These are phyloP conservation scores for Myotis myotis DNA, from an alignment of 2,797 vertebrate genomes.

Conservation along the genomic window DNA sequence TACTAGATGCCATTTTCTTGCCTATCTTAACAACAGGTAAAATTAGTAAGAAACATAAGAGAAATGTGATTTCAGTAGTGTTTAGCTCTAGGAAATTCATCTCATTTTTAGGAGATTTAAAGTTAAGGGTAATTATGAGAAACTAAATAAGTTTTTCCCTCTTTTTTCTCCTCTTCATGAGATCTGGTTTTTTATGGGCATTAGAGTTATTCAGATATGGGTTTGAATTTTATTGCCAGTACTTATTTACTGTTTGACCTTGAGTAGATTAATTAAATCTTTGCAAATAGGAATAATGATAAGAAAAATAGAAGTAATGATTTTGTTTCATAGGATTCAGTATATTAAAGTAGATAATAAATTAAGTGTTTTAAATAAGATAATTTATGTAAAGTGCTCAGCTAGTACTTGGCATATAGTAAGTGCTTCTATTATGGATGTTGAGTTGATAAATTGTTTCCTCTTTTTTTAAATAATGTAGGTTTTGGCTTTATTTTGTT, in stretches of 20 bases:
- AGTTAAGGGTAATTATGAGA: not conserved
- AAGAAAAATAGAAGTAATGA: not conserved
- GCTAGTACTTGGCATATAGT: not conserved
- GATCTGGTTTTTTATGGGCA: not conserved
- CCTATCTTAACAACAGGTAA: not conserved
- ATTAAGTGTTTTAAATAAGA: not conserved
- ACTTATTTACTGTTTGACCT: not conserved
- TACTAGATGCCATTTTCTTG: not conserved
- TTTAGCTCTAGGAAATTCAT: not conserved
- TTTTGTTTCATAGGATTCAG: not conserved
- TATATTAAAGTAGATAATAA: not conserved
- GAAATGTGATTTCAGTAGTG: not conserved
- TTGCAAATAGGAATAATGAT: not conserved
- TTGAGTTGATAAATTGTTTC: not conserved
- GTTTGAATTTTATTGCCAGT: not conserved
- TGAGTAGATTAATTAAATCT: not conserved
- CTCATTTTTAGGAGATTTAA: not conserved
- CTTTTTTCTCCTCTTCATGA: not conserved
- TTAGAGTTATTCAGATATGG: not conserved
- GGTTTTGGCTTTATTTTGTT: not conserved
- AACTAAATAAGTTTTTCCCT: not conserved
- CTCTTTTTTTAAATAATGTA: slow-evolving; percentile 1
- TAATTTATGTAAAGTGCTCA: not conserved
- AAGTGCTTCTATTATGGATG: not conserved
- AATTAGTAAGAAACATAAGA: not conserved